Evolutionary conservation across 2,888 invertebrate genomes (phyloP), one percentile per base, ranked within the genome.

Genomic region (Latrodectus hesperus): DNA sequence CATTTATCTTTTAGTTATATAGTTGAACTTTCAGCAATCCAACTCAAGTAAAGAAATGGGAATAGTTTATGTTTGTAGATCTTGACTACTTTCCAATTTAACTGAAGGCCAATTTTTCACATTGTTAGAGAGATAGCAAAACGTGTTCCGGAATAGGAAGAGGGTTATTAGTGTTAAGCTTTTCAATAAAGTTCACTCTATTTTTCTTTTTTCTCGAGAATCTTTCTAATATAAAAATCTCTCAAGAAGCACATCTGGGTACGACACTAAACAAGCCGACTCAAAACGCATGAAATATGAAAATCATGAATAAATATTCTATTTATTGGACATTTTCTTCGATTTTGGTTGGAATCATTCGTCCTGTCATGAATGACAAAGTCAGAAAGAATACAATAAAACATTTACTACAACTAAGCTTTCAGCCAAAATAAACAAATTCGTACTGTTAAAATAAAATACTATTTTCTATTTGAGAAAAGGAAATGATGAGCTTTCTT

Each of bases 261-360:
- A 12, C 60, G 60, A n/a, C 60, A 60, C 60, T 16, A 60, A 60
- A 60, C n/a, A 60, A 60, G n/a, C 38, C 60, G 60, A 60, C 60
- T 16, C 14, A 60, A 60, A 60, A 60, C n/a, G n/a, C 11, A 60
- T 11, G 60, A 60, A 60, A 60, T 60, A 60, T 60, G 60, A 16
- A 60, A 60, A 60, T 16, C 12, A 60, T 60, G 77, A 77, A 77
- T 77, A 77, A 77, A 77, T 67, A 77, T 77, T 68, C 77, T 67
- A 77, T 77, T 68, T 77, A 38, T 77, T 52, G 67, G 22, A 22
- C 51, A 26, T 38, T 55, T 74, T 55, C 16, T 74, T 74, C 26
- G 38, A 49, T 67, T 77, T 52, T 52, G 22, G 38, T 26, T 52
- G 12, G 68, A 65, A 77, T 67, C 68, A 77, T 77, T 77, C 77